These are phyloP conservation scores for Equus przewalskii DNA, from an alignment of 2,113 vertebrate species.

Conservation along the genomic window DNA sequence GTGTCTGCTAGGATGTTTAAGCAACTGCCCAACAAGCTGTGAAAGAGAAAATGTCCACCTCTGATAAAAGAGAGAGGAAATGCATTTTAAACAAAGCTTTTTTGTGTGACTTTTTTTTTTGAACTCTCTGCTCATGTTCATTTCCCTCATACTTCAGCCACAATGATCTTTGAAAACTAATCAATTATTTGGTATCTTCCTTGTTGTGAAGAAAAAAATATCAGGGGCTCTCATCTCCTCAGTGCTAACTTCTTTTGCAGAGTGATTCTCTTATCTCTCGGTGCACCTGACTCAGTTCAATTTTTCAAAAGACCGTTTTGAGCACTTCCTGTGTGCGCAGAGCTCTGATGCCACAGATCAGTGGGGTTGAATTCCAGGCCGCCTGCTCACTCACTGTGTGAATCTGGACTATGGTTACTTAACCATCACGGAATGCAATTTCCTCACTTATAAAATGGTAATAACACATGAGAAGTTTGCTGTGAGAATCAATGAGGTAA, in stretches of 20 bases:
- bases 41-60: not conserved
- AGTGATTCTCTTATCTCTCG: conserved; percentile 34
- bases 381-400: not conserved
- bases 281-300: not conserved
- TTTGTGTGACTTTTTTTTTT: not conserved
- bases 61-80: not conserved
- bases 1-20: fast-evolving
- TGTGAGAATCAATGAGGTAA: not conserved
- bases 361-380: not conserved
- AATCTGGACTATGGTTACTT: not conserved
- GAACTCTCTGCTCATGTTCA: not conserved
- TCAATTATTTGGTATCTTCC: conserved; percentile 15
- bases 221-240: not conserved
- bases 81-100: not conserved
- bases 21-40: not conserved
- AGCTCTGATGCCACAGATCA: conserved; percentile 16
- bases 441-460: not conserved
- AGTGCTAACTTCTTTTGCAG: not conserved
- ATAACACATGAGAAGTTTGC: not conserved
- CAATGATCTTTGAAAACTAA: conserved; percentile 51
- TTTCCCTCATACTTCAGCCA: conserved; percentile 29
- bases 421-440: not conserved
- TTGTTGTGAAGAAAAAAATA: conserved; percentile 29
- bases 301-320: not conserved
- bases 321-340: conserved; percentile 48